Conservation (phyloP, 2,888 invertebrate genomes). For the Drosophila robusta region DNA sequence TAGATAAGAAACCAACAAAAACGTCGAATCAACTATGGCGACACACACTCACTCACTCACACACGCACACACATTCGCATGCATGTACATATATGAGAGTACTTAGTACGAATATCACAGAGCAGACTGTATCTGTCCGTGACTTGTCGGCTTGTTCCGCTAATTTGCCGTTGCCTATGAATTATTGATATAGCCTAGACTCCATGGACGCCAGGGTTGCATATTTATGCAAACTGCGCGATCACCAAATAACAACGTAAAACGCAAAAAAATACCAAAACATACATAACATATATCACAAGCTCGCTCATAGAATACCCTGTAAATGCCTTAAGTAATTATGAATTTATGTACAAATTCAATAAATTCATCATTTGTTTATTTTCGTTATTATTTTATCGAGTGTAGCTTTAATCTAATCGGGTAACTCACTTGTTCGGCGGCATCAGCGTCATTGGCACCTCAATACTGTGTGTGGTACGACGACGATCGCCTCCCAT, state of each 20-base stretch:
- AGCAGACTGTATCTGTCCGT: conserved; percentile 54
- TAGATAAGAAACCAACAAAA: conserved; percentile 45
- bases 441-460: conserved; percentile 87
- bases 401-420: background rate
- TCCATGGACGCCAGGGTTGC: conserved; percentile 42
- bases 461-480: conserved; percentile 93
- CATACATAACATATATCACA: background rate
- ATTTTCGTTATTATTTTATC: background rate
- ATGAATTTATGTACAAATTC: too few relatives aligned
- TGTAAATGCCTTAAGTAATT: background rate
- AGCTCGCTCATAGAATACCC: background rate
- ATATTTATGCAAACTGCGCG: conserved; percentile 52
- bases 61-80: background rate
- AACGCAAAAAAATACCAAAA: conserved; percentile 19
- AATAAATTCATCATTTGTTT: background rate
- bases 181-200: conserved; percentile 69
- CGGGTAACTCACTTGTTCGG: conserved; percentile 88
- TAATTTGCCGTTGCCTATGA: conserved; percentile 75
- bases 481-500: conserved; percentile 93
- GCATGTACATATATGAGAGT: background rate
- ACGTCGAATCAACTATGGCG: conserved; percentile 12
- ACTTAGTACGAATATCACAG: conserved; percentile 13
- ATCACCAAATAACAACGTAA: conserved; percentile 15
- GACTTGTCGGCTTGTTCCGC: conserved; percentile 75
- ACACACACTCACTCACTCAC: conserved; percentile 8